Conservation (phyloP, 2,888 invertebrate genomes). For the Margaritifera margaritifera region DNA sequence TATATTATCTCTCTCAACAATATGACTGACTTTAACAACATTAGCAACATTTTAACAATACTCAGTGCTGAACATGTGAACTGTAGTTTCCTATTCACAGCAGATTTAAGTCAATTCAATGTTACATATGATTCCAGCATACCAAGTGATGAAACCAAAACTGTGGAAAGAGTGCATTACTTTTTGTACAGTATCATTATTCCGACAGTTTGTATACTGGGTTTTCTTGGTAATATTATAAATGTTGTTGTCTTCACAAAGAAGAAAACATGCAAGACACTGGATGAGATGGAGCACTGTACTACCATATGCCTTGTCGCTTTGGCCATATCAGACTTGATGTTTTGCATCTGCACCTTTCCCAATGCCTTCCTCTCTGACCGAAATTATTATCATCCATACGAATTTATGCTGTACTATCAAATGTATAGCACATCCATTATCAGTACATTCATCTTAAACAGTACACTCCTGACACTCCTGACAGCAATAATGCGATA, state of each 20-base stretch:
- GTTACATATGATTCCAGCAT: not conserved
- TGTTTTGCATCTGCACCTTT: slow-evolving; percentile 75
- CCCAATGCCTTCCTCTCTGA: slow-evolving; percentile 73
- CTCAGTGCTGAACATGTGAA: not conserved
- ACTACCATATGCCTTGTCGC: slow-evolving; percentile 84
- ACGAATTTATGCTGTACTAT: slow-evolving; percentile 56
- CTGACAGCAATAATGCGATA: slow-evolving; percentile 83
- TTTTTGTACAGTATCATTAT: slow-evolving; percentile 72
- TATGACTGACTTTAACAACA: too few species aligned
- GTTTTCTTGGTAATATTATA: slow-evolving; percentile 84
- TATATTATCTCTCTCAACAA: too few species aligned
- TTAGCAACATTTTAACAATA: not conserved
- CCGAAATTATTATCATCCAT: slow-evolving; percentile 77
- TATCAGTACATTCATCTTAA: slow-evolving; percentile 74
- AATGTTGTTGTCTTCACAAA: slow-evolving; percentile 85
- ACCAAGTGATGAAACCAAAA: slow-evolving; percentile 2
- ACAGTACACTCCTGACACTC: slow-evolving; percentile 83
- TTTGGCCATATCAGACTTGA: slow-evolving; percentile 83
- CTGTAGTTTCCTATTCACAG: not conserved
- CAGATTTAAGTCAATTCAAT: not conserved
- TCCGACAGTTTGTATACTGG: slow-evolving; percentile 81
- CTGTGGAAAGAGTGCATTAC: slow-evolving; percentile 8
- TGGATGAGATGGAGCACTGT: slow-evolving; percentile 83
- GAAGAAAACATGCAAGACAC: slow-evolving; percentile 52
- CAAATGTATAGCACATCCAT: slow-evolving; percentile 47